These are phyloP conservation scores for Etheostoma perlongum DNA, from an alignment of 2,797 vertebrate genomes.

Conservation along the genomic window DNA sequence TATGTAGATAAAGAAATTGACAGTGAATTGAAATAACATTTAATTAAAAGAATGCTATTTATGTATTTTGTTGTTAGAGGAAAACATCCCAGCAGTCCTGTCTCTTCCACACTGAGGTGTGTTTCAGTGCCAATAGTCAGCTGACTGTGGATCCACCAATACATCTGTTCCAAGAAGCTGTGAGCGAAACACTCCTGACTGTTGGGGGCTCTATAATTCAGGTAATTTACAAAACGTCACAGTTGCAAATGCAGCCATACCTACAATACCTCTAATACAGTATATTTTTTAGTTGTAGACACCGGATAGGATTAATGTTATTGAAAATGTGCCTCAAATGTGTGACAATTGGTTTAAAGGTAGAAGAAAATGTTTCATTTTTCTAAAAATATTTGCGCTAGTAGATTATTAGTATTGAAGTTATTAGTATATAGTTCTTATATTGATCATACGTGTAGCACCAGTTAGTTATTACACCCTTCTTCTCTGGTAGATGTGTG, in stretches of 20 bases:
- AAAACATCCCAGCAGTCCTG: conserved; percentile 36
- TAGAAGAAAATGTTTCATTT: not conserved
- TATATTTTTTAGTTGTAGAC: not conserved
- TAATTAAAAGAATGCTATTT: not conserved
- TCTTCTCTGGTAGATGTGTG: conserved; percentile 76
- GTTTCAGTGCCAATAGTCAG: conserved; percentile 65
- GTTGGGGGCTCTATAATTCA: conserved; percentile 68
- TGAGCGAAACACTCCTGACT: conserved; percentile 71
- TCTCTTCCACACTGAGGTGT: conserved; percentile 79
- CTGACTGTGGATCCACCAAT: conserved; percentile 79
- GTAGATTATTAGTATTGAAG: no score
- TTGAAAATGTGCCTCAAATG: not conserved
- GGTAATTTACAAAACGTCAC: conserved; percentile 52
- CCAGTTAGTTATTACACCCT: no score
- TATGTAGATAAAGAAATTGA: not conserved
- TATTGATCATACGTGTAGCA: no score
- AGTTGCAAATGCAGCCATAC: not conserved
- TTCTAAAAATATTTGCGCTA: not conserved
- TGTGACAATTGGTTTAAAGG: not conserved
- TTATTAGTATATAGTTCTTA: no score
- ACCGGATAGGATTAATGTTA: not conserved
- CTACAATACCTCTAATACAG: not conserved
- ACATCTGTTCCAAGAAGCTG: conserved; percentile 72
- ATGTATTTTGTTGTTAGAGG: conserved; percentile 59
- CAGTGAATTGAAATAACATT: not conserved